Percentiles rank a stretch among this genome's conserved stretches.
phyloP scores from a whole-genome alignment of 2,113 vertebrate species.

The Bothrops jararaca region DNA sequence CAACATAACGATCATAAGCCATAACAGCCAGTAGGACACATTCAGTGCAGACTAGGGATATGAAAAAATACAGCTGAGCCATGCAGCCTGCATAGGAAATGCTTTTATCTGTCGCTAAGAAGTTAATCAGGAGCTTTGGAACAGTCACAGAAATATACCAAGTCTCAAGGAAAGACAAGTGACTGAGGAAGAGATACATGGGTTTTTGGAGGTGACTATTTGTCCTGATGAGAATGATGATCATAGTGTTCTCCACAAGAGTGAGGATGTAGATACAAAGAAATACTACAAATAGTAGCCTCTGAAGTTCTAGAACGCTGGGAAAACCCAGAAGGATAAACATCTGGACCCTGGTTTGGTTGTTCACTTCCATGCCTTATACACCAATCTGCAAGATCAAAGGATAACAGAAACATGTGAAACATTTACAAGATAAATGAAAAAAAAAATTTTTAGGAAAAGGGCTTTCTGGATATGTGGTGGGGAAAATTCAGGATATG shows the following conservation, averaged over 20 bases:
- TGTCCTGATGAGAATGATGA: constrained; percentile 22
- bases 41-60: constrained; percentile 35
- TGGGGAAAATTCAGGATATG: neutral
- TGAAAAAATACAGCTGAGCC: constrained; percentile 55
- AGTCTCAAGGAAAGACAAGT: constrained; percentile 39
- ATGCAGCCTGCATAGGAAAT: constrained; percentile 41
- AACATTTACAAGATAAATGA: neutral
- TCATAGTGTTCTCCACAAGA: constrained; percentile 36
- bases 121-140: constrained; percentile 35
- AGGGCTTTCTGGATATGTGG: neutral
- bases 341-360: constrained; percentile 5
- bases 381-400: neutral
- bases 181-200: constrained; percentile 57
- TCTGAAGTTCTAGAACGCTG: constrained; percentile 24
- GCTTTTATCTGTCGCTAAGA: neutral
- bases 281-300: constrained; percentile 47
- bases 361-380: neutral
- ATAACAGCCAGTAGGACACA: constrained; percentile 52
- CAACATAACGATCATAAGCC: constrained; percentile 54
- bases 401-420: neutral
- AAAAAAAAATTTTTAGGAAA: no score
- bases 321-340: constrained; percentile 42
- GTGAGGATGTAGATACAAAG: constrained; percentile 42
- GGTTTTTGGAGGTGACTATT: constrained; percentile 44
- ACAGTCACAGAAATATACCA: constrained; percentile 54